These are phyloP conservation scores for Moxostoma hubbsi DNA, from an alignment of 2,797 vertebrate genomes.

Conservation along the genomic window DNA sequence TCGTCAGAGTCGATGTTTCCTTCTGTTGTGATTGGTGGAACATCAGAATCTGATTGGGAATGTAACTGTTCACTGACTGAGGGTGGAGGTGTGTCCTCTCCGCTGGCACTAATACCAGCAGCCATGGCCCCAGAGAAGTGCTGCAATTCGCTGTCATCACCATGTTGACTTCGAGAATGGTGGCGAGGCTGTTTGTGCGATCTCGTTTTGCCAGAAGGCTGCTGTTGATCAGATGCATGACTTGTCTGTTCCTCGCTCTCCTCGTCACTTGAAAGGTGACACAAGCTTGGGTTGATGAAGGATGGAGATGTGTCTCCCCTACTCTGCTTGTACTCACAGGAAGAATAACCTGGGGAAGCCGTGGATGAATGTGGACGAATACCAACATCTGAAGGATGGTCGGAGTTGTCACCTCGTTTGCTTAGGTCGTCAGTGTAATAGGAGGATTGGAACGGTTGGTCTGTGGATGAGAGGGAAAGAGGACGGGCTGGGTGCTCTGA, in stretches of 20 bases:
- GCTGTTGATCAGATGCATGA: slow-evolving; percentile 71
- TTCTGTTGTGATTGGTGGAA: slow-evolving; percentile 86
- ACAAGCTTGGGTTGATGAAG: slow-evolving; percentile 92
- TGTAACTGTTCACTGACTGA: slow-evolving; percentile 93
- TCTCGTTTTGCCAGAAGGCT: slow-evolving; percentile 83
- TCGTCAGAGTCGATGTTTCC: slow-evolving; percentile 93
- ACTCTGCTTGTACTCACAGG: slow-evolving; percentile 82
- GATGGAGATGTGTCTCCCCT: slow-evolving; percentile 93
- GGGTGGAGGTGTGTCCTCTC: slow-evolving; percentile 94
- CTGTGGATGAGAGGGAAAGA: slow-evolving; percentile 83
- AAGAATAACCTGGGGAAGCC: slow-evolving; percentile 81
- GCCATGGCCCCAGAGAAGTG: slow-evolving; percentile 77
- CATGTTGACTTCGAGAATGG: slow-evolving; percentile 61
- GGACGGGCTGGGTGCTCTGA: slow-evolving; percentile 84
- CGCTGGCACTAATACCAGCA: slow-evolving; percentile 70
- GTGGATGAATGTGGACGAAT: slow-evolving; percentile 72
- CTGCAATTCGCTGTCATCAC: slow-evolving; percentile 64
- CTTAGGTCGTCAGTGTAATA: slow-evolving; percentile 73
- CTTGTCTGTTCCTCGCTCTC: slow-evolving; percentile 84
- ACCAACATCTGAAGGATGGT: slow-evolving; percentile 64
- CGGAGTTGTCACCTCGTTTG: slow-evolving; percentile 67
- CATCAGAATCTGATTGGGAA: slow-evolving; percentile 94
- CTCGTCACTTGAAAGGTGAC: slow-evolving; percentile 85
- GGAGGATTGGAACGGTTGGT: slow-evolving; percentile 76
- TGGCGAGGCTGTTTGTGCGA: slow-evolving; percentile 71